Conservation (phyloP, 2,113 vertebrate genomes). For the Dissostichus mawsoni region DNA sequence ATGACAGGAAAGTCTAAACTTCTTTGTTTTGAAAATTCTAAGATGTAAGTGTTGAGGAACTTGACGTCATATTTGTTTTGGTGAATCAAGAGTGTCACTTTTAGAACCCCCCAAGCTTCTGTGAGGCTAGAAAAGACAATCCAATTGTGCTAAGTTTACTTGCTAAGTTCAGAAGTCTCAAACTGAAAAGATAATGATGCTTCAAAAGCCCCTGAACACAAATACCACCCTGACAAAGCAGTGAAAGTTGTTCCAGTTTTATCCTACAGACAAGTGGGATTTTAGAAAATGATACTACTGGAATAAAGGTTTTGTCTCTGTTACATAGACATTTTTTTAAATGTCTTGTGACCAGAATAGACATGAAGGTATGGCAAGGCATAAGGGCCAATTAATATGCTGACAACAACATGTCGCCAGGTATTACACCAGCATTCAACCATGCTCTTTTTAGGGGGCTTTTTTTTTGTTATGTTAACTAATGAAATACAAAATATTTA, state of each 20-base stretch:
- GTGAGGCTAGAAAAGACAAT: slow-evolving; percentile 11
- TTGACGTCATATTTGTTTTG: slow-evolving; percentile 15
- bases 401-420: slow-evolving; percentile 5
- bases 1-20: not conserved
- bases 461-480: not conserved
- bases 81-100: slow-evolving; percentile 9
- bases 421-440: not conserved
- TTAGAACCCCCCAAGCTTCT: not conserved
- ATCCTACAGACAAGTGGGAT: slow-evolving; percentile 11
- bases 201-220: slow-evolving; percentile 28
- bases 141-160: slow-evolving; percentile 30
- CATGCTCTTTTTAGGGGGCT: not conserved
- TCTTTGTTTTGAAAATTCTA: not conserved
- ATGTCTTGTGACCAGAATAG: not conserved
- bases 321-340: not conserved
- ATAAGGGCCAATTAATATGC: slow-evolving; percentile 26
- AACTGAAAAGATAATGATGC: slow-evolving; percentile 46
- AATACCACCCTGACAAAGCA: not conserved
- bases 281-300: slow-evolving; percentile 18
- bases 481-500: not conserved
- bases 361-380: slow-evolving; percentile 10
- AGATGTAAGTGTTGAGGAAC: slow-evolving; percentile 5
- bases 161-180: slow-evolving; percentile 15
- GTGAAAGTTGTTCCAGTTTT: slow-evolving; percentile 13
- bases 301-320: not conserved